Base-by-base conservation (phyloP, 2,888 invertebrate species). In the Pyrrhosoma nymphula region DNA sequence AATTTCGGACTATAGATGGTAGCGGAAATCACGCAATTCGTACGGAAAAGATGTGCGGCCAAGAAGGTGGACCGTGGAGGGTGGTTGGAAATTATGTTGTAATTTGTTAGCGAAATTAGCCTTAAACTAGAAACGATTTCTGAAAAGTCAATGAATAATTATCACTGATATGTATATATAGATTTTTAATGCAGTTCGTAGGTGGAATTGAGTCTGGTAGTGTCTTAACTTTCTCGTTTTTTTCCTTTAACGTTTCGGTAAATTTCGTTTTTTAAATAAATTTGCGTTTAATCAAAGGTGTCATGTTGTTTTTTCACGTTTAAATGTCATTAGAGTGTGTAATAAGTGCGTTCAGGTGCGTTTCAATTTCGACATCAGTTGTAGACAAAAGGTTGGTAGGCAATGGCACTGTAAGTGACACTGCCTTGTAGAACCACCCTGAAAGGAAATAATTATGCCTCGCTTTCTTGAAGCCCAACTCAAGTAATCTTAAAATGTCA, bases 1-100 rank as follows among this genome's bases (percentile, higher is more conserved):
- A 23, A 39, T 23, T 39, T 69, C 26, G 47, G 63, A 69, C 47
- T 23, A 69, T 69, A 93, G 93, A 39, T 69, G 93, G 93, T 26
- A 93, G 93, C 47, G 10, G 12, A 16, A 93, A 69, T 75, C 93
- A 69, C 0, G 47, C 63, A 75, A 47, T 69, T 39, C 47, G 69
- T 69, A 69, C 69, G 69, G 23, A 55, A 93, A 93, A 93, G 93
- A 93, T 93, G 93, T 93, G 93, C 93, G 93, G 93, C 69, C 93
- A 69, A 63, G 69, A 63, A 93, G 69, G 47, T 47, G 93, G 69
- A 93, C 63, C 63, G 93, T 69, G 93, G 93, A 93, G 93, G 93
- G 93, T 93, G 93, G 93, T 47, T 63, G 63, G 69, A 69, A 93
- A 69, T 93, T 47, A 93, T 93, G 93, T 93, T n/a, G 93, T 18